Evolutionary conservation across 1,140 invertebrate genomes (phyloP).

Genomic region (Orussus abietinus): DNA sequence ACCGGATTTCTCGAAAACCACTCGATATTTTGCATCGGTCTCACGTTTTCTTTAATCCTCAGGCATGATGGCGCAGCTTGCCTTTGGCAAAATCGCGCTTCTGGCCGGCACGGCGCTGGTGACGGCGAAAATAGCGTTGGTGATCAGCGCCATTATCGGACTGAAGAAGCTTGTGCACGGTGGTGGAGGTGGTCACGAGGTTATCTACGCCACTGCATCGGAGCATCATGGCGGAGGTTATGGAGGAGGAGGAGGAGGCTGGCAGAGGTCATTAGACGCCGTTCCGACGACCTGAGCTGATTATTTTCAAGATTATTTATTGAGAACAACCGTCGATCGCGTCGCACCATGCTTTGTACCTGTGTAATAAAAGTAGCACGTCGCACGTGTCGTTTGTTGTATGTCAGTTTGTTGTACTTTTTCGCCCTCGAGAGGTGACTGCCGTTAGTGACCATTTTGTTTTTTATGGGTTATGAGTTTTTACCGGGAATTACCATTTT

Average conservation of each 20-base stretch:
- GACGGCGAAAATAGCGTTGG: slow-evolving; percentile 64
- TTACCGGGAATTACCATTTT: not conserved
- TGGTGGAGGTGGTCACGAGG: slow-evolving; percentile 55
- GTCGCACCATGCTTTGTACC: not conserved
- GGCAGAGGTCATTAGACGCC: slow-evolving; percentile 54
- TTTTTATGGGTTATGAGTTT: too few relatives aligned
- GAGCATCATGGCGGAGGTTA: slow-evolving; percentile 42
- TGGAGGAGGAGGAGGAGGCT: slow-evolving; percentile 42
- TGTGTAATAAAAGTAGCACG: not conserved
- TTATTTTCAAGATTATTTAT: too few relatives aligned
- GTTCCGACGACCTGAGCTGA: slow-evolving; percentile 37
- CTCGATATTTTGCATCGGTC: too few relatives aligned
- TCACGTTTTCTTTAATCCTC: too few relatives aligned
- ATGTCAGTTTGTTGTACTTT: too few relatives aligned
- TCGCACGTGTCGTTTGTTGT: too few relatives aligned
- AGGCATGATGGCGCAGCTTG: slow-evolving; percentile 63
- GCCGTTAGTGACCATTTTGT: not conserved
- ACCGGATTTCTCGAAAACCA: too few relatives aligned
- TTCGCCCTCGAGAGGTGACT: too few relatives aligned
- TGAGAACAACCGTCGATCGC: too few relatives aligned
- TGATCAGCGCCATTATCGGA: slow-evolving; percentile 62
- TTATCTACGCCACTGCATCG: slow-evolving; percentile 57
- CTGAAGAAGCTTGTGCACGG: slow-evolving; percentile 60
- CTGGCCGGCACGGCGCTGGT: slow-evolving; percentile 64
- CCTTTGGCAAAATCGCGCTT: slow-evolving; percentile 65